A percentile compares a stretch with the other conserved stretches of the same genome.
phyloP scores from a whole-genome alignment of 2,797 vertebrate species.

The Eospalax fontanierii region DNA sequence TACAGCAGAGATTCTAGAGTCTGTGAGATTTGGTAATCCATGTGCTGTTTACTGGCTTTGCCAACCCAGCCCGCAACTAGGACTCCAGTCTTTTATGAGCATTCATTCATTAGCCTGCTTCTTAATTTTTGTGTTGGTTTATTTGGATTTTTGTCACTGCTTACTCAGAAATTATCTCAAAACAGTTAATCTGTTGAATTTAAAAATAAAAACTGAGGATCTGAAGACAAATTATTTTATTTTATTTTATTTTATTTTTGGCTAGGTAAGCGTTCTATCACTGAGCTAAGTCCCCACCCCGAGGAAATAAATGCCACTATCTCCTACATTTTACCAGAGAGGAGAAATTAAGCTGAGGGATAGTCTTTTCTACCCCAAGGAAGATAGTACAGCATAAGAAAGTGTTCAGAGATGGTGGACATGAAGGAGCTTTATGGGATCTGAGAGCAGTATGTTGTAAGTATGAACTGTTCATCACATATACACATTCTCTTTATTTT shows the following conservation, averaged over 20 bases:
- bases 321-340: background rate
- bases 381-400: background rate
- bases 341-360: background rate
- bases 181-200: background rate
- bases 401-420: background rate
- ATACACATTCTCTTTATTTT: background rate
- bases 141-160: background rate
- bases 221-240: too few species aligned
- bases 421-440: background rate
- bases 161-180: conserved; percentile 30
- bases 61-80: background rate
- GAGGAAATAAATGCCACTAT: background rate
- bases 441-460: background rate
- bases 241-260: too few species aligned
- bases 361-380: background rate
- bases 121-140: background rate
- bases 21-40: background rate
- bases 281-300: background rate
- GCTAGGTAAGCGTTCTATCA: background rate
- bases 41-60: background rate
- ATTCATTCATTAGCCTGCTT: conserved; percentile 25
- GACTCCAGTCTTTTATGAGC: background rate
- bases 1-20: background rate
- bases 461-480: too few species aligned
- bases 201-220: background rate